These are phyloP conservation scores for Neodiprion lecontei DNA, from an alignment of 1,140 invertebrate species.

Conservation along the genomic window DNA sequence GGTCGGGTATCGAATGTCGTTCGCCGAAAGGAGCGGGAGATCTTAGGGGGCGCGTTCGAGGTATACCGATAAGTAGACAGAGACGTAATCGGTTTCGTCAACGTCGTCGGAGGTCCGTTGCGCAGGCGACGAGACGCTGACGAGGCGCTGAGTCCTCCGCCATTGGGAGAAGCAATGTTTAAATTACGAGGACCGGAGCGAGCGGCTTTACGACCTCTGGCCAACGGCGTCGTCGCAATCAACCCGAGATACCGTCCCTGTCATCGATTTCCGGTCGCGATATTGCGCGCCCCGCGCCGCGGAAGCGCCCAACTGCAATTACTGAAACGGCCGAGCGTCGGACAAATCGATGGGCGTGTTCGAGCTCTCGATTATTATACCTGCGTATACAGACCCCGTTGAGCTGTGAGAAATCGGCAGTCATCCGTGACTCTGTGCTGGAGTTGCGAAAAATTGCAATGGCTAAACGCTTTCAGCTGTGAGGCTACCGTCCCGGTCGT, in stretches of 20 bases:
- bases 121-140: neutral
- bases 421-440: neutral
- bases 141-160: neutral
- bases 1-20: too few species aligned
- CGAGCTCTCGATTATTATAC: neutral
- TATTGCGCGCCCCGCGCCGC: neutral
- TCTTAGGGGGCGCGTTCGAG: neutral
- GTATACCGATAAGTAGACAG: neutral
- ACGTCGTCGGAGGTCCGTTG: conserved; percentile 1
- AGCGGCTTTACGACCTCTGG: conserved; percentile 44
- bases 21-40: too few species aligned
- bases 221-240: conserved; percentile 17
- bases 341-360: neutral
- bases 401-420: neutral
- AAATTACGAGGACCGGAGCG: conserved; percentile 46
- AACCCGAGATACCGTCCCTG: neutral
- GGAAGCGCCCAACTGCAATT: neutral
- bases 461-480: too few species aligned
- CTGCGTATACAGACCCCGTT: neutral
- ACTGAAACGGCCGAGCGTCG: neutral
- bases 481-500: too few species aligned
- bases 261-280: neutral
- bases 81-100: neutral
- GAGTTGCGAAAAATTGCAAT: neutral
- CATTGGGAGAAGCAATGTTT: conserved; percentile 49